Conservation (phyloP, 2,113 vertebrate genomes). For the Tachycineta bicolor region DNA sequence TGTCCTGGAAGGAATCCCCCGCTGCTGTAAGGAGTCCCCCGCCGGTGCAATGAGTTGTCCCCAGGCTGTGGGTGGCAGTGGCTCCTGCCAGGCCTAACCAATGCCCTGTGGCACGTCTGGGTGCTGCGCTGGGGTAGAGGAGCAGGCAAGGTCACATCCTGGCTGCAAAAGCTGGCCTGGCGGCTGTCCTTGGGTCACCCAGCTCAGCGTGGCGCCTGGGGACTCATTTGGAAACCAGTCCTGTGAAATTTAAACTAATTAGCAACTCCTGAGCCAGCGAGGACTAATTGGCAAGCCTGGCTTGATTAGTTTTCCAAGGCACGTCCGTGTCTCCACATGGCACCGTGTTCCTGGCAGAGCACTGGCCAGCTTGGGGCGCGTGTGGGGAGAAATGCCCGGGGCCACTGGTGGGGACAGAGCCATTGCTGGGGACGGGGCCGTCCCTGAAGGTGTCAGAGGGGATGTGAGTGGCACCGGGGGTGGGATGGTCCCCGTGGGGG, state of each 20-base stretch:
- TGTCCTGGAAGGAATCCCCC: background rate
- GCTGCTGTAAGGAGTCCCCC: accelerated
- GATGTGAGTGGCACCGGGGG: accelerated
- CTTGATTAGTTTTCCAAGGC: background rate
- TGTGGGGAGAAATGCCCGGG: background rate
- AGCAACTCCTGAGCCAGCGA: background rate
- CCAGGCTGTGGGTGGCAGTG: background rate
- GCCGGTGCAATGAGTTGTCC: background rate
- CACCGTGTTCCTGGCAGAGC: background rate
- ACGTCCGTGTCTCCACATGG: background rate
- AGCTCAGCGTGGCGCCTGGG: background rate
- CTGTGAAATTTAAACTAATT: conserved; percentile 28
- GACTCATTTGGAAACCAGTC: background rate
- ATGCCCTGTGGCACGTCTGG: background rate
- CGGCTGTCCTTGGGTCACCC: background rate
- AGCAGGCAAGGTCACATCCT: background rate
- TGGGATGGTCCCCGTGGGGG: background rate
- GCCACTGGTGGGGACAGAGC: accelerated
- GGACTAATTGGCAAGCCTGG: background rate
- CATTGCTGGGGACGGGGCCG: background rate
- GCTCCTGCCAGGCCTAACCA: background rate
- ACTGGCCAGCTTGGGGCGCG: accelerated
- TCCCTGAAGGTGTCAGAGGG: accelerated
- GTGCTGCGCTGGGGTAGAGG: accelerated
- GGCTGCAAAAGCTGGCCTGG: background rate